Base-by-base conservation (phyloP, 1,140 invertebrate species). In the Papilio aristodemus region DNA sequence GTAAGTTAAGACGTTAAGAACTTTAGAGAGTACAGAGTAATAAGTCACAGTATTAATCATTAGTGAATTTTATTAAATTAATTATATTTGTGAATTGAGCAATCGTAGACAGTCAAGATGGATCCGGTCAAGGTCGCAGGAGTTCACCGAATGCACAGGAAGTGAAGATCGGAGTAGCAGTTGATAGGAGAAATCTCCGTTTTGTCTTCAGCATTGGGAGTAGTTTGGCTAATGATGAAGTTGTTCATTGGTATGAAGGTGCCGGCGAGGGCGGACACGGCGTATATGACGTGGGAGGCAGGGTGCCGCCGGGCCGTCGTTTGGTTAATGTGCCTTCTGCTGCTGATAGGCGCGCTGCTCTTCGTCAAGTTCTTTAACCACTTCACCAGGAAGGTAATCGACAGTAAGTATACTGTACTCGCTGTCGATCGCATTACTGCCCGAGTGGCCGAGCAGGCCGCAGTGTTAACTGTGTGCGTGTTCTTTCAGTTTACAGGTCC, bases 301-400 rank as follows among this genome's bases (percentile, higher is more conserved):
- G 64, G 69, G 78, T 77, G 74, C 46, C 62, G 19, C 0, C 67
- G 71, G n/a, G 72, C 74, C 32, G 73, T 80, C 25, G 82, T 79
- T 13, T 84, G 80, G 81, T 81, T 76, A 32, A 79, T 74, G 10
- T 84, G 78, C 17, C 74, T 77, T 14, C 66, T 83, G 63, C 76
- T 89, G 36, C 76, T 80, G 14, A 38, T 83, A n/a, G 70, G 77
- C 0, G 76, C 74, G 27, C 71, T 87, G 63, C 64, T 89, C 32
- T 69, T 87, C 1, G 75, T 86, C n/a, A 70, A 84, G 0, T 79
- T 76, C n/a, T 70, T 79, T 4, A 85, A 89, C 71, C 77, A 78
- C 37, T 71, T 85, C 37, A 72, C 82, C 14, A 70, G 67, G 27
- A 73, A 66, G 41, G 75, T 84, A 14, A 72, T 81, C 19, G 69